phyloP scores from a whole-genome alignment of 2,888 invertebrate genomes.

The Epinotia ramella region DNA sequence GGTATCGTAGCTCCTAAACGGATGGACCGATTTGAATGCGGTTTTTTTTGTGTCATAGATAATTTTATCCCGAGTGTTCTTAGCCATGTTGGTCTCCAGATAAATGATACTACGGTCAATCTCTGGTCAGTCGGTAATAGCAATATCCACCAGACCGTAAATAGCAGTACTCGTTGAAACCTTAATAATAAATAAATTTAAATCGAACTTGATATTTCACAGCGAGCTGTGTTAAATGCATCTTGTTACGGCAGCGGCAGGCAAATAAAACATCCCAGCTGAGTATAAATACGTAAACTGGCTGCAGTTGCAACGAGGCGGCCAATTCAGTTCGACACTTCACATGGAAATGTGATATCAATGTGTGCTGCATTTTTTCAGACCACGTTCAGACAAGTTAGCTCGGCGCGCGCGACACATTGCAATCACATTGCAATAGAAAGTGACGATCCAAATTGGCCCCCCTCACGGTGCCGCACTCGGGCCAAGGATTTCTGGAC shows the following conservation, averaged over 20 bases:
- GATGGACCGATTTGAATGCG: no score
- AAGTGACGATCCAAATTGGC: not conserved
- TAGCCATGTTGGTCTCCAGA: no score
- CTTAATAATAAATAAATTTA: conserved; percentile 10
- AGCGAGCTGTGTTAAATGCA: conserved; percentile 26
- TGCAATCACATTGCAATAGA: not conserved
- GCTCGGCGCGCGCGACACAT: not conserved
- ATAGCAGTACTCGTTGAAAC: not conserved
- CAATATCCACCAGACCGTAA: not conserved
- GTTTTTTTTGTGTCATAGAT: no score
- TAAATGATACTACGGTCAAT: no score
- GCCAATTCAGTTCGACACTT: not conserved
- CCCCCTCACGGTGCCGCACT: conserved; percentile 52
- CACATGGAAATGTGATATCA: not conserved
- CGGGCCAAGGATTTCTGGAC: conserved; percentile 59
- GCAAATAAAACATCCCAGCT: conserved; percentile 64
- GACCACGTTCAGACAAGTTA: not conserved
- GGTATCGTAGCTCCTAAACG: no score
- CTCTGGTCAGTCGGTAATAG: no score
- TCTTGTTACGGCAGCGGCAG: conserved; percentile 30
- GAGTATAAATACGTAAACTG: conserved; percentile 66
- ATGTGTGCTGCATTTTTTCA: not conserved
- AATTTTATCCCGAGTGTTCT: no score
- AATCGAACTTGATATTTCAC: conserved; percentile 1
- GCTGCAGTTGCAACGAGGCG: conserved; percentile 53